These are phyloP conservation scores for Tridacna crocea DNA, from an alignment of 2,888 invertebrate species.

Conservation along the genomic window DNA sequence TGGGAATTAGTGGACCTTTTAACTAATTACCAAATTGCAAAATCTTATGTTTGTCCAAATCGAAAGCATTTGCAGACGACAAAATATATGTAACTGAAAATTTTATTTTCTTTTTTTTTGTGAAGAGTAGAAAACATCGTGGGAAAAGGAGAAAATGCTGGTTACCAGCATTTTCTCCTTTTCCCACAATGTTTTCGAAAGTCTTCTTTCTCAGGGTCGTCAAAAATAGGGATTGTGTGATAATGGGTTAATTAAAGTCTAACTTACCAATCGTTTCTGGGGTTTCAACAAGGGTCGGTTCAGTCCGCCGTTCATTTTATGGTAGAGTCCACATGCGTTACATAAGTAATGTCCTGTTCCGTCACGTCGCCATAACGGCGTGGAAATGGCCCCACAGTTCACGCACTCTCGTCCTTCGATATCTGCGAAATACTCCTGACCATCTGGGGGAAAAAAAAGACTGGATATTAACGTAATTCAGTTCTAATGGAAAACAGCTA, in stretches of 20 bases:
- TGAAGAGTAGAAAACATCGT: no score
- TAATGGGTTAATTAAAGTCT: neutral
- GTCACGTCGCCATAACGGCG: slow-evolving; percentile 98
- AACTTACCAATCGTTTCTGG: slow-evolving; percentile 98
- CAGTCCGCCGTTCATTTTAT: slow-evolving; percentile 99
- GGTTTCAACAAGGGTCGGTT: slow-evolving; percentile 99
- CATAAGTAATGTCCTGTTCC: slow-evolving; percentile 98
- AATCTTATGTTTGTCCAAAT: no score
- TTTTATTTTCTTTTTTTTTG: no score
- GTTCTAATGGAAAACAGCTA: no score
- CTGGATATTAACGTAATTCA: no score
- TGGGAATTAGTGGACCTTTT: no score
- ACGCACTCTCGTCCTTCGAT: slow-evolving; percentile 97
- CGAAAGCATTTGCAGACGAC: no score
- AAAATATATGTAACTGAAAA: no score
- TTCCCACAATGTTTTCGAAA: neutral
- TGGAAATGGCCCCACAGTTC: slow-evolving; percentile 98
- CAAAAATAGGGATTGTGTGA: neutral
- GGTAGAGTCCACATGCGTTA: slow-evolving; percentile 99
- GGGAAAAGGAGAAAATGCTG: neutral
- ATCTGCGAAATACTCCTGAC: slow-evolving; percentile 79
- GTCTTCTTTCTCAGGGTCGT: neutral
- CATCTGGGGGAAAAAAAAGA: slow-evolving; percentile 68
- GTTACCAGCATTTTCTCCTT: neutral
- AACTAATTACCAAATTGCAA: no score